Conservation (phyloP, 1,140 invertebrate species). For the Caenorhabditis inopinata region DNA sequence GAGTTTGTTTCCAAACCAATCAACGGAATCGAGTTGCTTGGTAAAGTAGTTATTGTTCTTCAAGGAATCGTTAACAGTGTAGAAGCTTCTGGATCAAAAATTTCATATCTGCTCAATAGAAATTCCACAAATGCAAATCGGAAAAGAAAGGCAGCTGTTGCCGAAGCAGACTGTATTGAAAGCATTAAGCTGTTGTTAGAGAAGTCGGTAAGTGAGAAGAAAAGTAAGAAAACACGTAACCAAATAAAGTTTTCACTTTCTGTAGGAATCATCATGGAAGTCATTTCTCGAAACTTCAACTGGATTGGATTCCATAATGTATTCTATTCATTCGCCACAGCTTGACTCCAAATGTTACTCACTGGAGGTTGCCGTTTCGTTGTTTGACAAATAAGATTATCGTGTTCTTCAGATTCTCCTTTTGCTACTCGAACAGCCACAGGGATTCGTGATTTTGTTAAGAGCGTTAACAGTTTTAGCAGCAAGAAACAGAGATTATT, state of each 20-base stretch:
- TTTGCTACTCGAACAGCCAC: slow-evolving; percentile 50
- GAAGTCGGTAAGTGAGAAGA: slow-evolving; percentile 46
- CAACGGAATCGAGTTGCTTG: slow-evolving; percentile 48
- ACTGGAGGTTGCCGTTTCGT: slow-evolving; percentile 44
- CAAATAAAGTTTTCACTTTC: not conserved
- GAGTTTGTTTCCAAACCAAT: slow-evolving; percentile 48
- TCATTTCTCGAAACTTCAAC: slow-evolving; percentile 49
- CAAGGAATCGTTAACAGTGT: slow-evolving; percentile 52
- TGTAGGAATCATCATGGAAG: slow-evolving; percentile 36
- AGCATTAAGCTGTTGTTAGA: slow-evolving; percentile 53
- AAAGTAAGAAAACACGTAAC: not conserved
- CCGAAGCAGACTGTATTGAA: slow-evolving; percentile 55
- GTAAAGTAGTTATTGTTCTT: slow-evolving; percentile 52
- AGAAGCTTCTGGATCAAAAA: slow-evolving; percentile 42
- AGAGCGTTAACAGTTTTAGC: slow-evolving; percentile 50
- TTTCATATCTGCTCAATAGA: slow-evolving; percentile 48
- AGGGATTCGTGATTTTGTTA: slow-evolving; percentile 50
- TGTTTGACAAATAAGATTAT: slow-evolving; percentile 16
- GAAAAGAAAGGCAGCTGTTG: slow-evolving; percentile 53
- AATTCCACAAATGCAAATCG: slow-evolving; percentile 46
- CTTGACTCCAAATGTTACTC: slow-evolving; percentile 57
- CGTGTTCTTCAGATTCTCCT: slow-evolving; percentile 49
- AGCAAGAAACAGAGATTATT: slow-evolving; percentile 50
- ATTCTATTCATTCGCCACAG: slow-evolving; percentile 55
- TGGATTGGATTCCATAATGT: slow-evolving; percentile 53